phyloP scores from a whole-genome alignment of 2,888 invertebrate species.

The Acanthosepion pharaonis region DNA sequence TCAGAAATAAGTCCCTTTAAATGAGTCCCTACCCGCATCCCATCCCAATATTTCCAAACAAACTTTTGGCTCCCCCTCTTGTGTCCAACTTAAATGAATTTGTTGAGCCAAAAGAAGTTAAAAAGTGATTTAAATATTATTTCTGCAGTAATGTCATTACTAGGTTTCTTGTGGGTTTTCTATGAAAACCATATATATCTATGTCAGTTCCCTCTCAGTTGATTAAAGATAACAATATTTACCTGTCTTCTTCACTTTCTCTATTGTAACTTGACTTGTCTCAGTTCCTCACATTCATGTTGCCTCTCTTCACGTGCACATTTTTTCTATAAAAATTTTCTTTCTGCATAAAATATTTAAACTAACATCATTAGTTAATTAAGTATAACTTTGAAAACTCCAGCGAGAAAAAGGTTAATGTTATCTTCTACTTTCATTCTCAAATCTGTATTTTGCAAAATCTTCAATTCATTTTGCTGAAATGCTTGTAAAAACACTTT shows the following conservation, averaged over 20 bases:
- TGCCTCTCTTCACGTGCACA: not conserved
- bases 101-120: too few species aligned
- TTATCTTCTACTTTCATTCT: not conserved
- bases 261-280: not conserved
- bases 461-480: not conserved
- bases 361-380: not conserved
- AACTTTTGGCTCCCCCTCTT: too few species aligned
- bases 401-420: too few species aligned
- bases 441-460: not conserved
- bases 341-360: slow-evolving; percentile 1
- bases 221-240: too few species aligned
- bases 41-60: too few species aligned
- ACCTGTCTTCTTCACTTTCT: not conserved
- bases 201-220: too few species aligned
- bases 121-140: too few species aligned
- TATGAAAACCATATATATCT: not conserved
- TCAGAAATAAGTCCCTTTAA: too few species aligned
- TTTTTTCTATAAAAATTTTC: not conserved
- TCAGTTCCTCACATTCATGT: not conserved
- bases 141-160: too few species aligned
- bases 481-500: not conserved
- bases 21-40: too few species aligned
- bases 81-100: too few species aligned
- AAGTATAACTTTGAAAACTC: not conserved
- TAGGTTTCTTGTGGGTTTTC: not conserved